phyloP scores from a whole-genome alignment of 1,140 invertebrate genomes.

The Drosophila bipectinata region DNA sequence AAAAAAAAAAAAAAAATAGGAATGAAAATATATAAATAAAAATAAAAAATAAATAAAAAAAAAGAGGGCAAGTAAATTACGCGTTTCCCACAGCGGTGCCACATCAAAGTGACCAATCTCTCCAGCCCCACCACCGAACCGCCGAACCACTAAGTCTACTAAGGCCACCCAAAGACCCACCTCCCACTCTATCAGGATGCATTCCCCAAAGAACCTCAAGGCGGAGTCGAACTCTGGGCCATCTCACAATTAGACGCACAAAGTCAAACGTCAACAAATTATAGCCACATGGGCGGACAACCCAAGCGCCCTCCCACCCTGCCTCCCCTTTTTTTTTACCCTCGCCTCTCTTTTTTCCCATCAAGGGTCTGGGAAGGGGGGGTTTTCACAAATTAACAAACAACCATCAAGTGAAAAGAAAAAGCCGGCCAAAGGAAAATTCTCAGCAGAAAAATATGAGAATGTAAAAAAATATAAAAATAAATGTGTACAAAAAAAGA shows the following conservation, averaged over 20 bases:
- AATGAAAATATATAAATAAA: constrained; percentile 8
- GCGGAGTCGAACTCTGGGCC: constrained; percentile 30
- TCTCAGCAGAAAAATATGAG: constrained; percentile 43
- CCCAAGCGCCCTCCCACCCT: background rate
- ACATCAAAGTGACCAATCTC: constrained; percentile 77
- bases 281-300: constrained; percentile 78
- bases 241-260: constrained; percentile 79
- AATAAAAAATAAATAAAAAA: constrained; percentile 10
- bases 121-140: background rate
- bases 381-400: constrained; percentile 76
- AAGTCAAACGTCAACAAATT: constrained; percentile 83
- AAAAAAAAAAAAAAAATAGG: constrained; percentile 4
- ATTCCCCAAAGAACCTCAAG: constrained; percentile 48
- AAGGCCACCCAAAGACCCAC: background rate
- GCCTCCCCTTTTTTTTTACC: background rate
- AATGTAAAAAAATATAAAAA: constrained; percentile 17
- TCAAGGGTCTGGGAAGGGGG: background rate
- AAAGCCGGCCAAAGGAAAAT: constrained; percentile 52
- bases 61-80: constrained; percentile 68
- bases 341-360: background rate
- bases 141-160: background rate
- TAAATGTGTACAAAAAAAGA: constrained; percentile 15
- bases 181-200: constrained; percentile 22
- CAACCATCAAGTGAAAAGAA: constrained; percentile 66
- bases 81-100: constrained; percentile 70